These are phyloP conservation scores for Octopus sinensis DNA, from an alignment of 1,140 invertebrate genomes.

Conservation along the genomic window DNA sequence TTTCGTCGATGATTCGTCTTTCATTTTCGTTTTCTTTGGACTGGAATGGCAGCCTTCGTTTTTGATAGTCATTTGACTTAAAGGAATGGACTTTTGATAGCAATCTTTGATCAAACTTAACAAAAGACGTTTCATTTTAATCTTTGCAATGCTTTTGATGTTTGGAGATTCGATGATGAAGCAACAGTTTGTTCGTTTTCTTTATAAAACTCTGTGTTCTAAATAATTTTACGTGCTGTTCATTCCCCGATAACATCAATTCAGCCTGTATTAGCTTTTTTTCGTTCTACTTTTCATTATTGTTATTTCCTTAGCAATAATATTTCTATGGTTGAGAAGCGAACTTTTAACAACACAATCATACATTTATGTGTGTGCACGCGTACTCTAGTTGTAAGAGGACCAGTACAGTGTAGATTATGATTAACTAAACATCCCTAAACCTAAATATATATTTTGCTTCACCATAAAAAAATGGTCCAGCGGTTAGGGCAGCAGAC, in stretches of 20 bases:
- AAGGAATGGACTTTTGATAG: slow-evolving; percentile 2
- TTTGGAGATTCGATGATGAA: neutral
- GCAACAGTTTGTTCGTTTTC: neutral
- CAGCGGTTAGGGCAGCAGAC: no score
- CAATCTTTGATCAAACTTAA: neutral
- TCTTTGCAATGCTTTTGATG: slow-evolving; percentile 1
- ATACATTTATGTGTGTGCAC: no score
- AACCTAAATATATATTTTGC: no score
- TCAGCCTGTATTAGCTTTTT: neutral
- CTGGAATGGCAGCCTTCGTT: slow-evolving; percentile 3
- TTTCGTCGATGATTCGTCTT: neutral
- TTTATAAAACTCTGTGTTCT: neutral
- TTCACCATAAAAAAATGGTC: no score
- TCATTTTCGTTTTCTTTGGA: slow-evolving; percentile 5
- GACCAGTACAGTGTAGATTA: no score
- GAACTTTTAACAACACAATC: no score
- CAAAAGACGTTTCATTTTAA: slow-evolving; percentile 1
- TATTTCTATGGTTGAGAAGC: no score
- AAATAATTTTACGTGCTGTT: neutral
- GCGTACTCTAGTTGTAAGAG: no score
- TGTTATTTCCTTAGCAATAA: no score
- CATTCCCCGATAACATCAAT: neutral
- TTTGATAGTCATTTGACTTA: neutral
- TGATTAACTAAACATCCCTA: no score
- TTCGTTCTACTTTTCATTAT: no score